Percentiles rank a stretch among this genome's conserved stretches.
These are phyloP conservation scores for Scaptomyza parva DNA, from an alignment of 2,888 invertebrate genomes.

Conservation along the genomic window DNA sequence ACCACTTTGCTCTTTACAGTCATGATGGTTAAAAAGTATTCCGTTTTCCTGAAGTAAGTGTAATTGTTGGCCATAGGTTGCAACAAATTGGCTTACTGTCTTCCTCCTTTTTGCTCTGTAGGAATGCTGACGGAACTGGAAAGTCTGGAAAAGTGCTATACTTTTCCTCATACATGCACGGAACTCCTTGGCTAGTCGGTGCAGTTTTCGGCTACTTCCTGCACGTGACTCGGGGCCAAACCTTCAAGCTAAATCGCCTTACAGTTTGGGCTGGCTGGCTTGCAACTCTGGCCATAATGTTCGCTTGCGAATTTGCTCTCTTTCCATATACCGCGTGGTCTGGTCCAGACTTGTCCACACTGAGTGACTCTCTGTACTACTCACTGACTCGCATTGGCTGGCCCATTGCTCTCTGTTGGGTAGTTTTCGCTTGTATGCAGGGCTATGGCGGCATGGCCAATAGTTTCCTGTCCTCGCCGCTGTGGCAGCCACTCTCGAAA, in stretches of 20 bases:
- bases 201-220: constrained; percentile 74
- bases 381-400: constrained; percentile 74
- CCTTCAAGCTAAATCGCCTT: constrained; percentile 42
- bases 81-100: background rate
- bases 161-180: constrained; percentile 68
- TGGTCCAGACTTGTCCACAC: constrained; percentile 8
- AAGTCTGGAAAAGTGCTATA: constrained; percentile 47
- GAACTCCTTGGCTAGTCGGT: constrained; percentile 77
- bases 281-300: constrained; percentile 42
- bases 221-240: constrained; percentile 51
- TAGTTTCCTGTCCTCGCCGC: constrained; percentile 72
- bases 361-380: constrained; percentile 40
- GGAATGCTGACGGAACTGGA: background rate
- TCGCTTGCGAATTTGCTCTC: constrained; percentile 59
- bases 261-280: constrained; percentile 45
- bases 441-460: constrained; percentile 77
- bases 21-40: constrained; percentile 62
- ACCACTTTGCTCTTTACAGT: constrained; percentile 57
- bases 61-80: background rate
- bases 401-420: constrained; percentile 78
- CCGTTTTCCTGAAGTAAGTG: constrained; percentile 40
- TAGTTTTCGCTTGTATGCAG: constrained; percentile 80
- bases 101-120: background rate
- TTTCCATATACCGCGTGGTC: constrained; percentile 47
- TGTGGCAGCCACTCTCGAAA: constrained; percentile 80